Evolutionary conservation across 2,888 invertebrate genomes (phyloP), one percentile per base, ranked within the genome.

Genomic region (Chesias legatella): DNA sequence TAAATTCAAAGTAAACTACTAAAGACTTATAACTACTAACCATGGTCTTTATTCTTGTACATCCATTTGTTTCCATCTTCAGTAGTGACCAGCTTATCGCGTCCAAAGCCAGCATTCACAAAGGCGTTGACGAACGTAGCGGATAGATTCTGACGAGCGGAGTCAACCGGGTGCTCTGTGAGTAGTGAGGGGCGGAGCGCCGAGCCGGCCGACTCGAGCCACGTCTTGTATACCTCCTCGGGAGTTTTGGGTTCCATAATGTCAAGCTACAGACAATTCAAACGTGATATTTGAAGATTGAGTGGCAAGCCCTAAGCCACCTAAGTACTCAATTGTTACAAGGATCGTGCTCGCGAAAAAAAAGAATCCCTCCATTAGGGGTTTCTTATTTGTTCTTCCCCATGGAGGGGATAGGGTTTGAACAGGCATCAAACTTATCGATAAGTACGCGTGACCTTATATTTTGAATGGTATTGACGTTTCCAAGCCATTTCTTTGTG

Each of bases 181-280:
- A 93, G 90, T 29, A 94, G 91, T 0, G 94, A 92, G 0, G 94
- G 92, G 20, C 95, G 89, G 1, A 90, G 72, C 2, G 90, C 90
- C 1, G 90, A 85, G 0, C 90, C 90, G 0, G 93, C 92, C 38
- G 95, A 95, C 80, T 99, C 99, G 48, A 99, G 84, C 91, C 99
- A 98, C 0, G 96, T 95, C 80, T 99, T 99, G 86, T 99, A 99
- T 7, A 99, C 98, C 72, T 99, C 99, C 76, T 99, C 99, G 0
- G 99, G 99, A 0, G 96, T 94, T 88, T 99, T 99, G 0, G 99
- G 98, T 73, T 99, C 99, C 95, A 99, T 95, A 54, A 99, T 98
- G 75, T 99, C 99, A 61, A 99, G 90, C 93, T 94, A 69, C 13
- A 17, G 5, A 5, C 13, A 17, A 17, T 17, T 17, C 13, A 17